These are phyloP conservation scores for Brevimyrus niger DNA, from an alignment of 2,113 vertebrate species.

Conservation along the genomic window DNA sequence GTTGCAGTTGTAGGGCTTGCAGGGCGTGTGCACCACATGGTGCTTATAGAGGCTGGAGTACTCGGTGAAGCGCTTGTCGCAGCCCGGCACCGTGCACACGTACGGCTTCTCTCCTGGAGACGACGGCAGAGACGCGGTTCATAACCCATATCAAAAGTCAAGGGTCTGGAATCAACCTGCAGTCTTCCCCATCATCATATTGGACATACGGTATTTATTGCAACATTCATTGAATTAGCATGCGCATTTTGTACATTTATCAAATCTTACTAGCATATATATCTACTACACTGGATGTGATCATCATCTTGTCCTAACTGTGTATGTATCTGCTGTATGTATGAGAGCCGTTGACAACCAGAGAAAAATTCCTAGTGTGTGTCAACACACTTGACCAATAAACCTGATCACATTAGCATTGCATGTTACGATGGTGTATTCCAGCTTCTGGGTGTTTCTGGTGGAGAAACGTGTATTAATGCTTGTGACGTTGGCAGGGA, in stretches of 20 bases:
- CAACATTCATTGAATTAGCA: not conserved
- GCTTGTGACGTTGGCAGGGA: not conserved
- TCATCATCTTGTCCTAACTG: not conserved
- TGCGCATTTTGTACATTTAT: not conserved
- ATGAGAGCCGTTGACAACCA: not conserved
- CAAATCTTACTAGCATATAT: not conserved
- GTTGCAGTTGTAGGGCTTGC: constrained; percentile 88
- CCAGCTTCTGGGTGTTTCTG: too few species aligned
- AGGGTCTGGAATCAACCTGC: not conserved
- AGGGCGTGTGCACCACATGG: constrained; percentile 95
- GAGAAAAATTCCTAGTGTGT: not conserved
- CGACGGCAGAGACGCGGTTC: not conserved
- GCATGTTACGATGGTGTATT: not conserved
- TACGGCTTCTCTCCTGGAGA: constrained; percentile 90
- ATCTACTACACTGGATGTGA: not conserved
- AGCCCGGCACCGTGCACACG: constrained; percentile 94
- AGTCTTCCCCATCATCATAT: not conserved
- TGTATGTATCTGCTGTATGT: not conserved
- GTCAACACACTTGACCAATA: not conserved
- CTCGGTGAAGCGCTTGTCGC: constrained; percentile 97
- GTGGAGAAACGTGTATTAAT: not conserved
- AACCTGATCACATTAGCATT: not conserved
- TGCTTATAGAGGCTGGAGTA: constrained; percentile 99
- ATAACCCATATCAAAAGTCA: not conserved
- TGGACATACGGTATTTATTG: not conserved